A percentile compares a stretch with the other conserved stretches of the same genome.
Evolutionary conservation across 64 coral and sea anemone genomes (phyloP).

Genomic region (Anthopleura sola): DNA sequence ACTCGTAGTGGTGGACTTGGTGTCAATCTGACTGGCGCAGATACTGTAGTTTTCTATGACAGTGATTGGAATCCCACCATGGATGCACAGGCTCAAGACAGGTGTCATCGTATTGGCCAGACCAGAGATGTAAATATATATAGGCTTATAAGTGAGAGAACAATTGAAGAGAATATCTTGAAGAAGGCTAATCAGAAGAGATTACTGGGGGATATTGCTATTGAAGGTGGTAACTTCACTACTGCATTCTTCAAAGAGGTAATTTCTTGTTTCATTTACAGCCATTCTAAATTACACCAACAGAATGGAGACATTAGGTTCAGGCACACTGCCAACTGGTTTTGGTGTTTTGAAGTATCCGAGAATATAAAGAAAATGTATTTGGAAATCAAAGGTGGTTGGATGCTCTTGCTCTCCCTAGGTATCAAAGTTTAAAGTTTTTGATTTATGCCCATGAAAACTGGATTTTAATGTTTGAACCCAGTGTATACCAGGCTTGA

Average conservation of each 20-base stretch:
- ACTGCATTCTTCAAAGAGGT: conserved; percentile 95
- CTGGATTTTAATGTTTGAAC: no score
- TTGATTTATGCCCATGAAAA: no score
- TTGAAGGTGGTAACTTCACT: conserved; percentile 98
- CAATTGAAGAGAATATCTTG: conserved; percentile 94
- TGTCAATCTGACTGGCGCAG: conserved; percentile 94
- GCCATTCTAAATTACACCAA: no score
- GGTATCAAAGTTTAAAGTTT: no score
- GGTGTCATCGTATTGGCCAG: conserved; percentile 97
- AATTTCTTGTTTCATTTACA: not conserved
- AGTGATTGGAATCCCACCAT: conserved; percentile 99
- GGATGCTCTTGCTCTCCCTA: no score
- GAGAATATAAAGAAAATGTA: no score
- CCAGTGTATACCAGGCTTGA: no score
- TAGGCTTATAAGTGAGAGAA: conserved; percentile 88
- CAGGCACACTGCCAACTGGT: no score
- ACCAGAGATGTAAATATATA: conserved; percentile 99
- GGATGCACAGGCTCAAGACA: conserved; percentile 97
- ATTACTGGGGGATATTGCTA: conserved; percentile 91
- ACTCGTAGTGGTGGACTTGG: conserved; percentile 95
- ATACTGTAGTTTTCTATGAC: conserved; percentile 97
- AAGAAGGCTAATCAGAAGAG: conserved; percentile 98
- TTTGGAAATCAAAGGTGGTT: no score
- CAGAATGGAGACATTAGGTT: no score
- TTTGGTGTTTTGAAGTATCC: no score